These are phyloP conservation scores for Diabrotica balteata DNA, from an alignment of 2,888 invertebrate genomes.

Conservation along the genomic window DNA sequence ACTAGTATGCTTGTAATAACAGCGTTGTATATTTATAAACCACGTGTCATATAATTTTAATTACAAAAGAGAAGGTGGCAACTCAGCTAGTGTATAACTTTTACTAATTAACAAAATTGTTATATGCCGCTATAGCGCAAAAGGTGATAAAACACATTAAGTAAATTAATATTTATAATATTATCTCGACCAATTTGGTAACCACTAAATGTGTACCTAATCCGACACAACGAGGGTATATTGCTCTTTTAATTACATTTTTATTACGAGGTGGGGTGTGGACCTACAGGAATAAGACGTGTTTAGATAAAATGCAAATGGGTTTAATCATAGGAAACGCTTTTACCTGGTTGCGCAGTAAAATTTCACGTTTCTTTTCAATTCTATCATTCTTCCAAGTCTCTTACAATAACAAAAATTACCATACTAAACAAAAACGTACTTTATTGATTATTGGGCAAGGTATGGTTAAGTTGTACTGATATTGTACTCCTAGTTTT, in stretches of 20 bases:
- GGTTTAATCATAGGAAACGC: no score
- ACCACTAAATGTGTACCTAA: constrained; percentile 9
- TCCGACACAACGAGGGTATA: neutral
- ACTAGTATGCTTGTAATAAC: neutral
- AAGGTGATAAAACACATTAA: constrained; percentile 24
- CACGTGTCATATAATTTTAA: constrained; percentile 3
- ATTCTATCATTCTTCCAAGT: no score
- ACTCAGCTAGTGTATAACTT: neutral
- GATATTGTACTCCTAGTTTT: no score
- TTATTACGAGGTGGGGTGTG: no score
- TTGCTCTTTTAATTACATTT: neutral
- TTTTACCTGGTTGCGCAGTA: no score
- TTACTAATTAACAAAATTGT: constrained; percentile 22
- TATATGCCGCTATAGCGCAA: constrained; percentile 10
- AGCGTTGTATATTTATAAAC: neutral
- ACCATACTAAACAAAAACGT: no score
- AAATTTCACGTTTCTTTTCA: no score
- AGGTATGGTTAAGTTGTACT: no score
- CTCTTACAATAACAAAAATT: no score
- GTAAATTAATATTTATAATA: constrained; percentile 27
- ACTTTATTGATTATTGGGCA: no score
- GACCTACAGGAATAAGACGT: no score
- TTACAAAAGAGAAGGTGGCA: neutral
- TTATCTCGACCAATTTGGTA: constrained; percentile 12
- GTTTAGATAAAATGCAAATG: no score